Percentiles rank a stretch among this genome's conserved stretches.
phyloP scores from a whole-genome alignment of 2,888 invertebrate genomes.

The Colostygia pectinataria region DNA sequence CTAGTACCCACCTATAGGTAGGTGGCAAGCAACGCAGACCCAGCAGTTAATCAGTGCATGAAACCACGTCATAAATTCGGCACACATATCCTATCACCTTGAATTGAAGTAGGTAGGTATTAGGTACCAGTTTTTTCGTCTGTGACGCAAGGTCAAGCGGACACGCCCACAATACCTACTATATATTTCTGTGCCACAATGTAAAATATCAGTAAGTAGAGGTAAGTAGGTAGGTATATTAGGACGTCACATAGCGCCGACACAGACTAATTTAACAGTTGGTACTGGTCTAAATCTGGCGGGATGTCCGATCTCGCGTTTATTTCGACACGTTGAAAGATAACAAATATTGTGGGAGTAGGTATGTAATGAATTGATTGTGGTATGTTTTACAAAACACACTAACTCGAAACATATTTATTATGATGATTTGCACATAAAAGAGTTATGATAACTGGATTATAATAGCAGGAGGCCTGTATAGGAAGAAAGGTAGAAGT shows the following conservation, averaged over 20 bases:
- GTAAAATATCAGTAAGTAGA: background rate
- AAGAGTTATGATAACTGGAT: no score
- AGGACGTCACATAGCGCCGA: conserved; percentile 15
- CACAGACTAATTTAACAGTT: conserved; percentile 11
- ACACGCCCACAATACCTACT: conserved; percentile 11
- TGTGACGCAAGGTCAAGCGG: conserved; percentile 6
- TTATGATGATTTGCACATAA: no score
- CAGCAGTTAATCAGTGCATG: conserved; percentile 2
- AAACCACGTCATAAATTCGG: conserved; percentile 2
- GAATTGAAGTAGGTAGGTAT: conserved; percentile 5
- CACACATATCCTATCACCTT: conserved; percentile 1
- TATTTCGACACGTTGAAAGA: conserved; percentile 20
- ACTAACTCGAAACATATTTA: no score
- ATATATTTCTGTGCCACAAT: no score
- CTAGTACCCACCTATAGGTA: no score
- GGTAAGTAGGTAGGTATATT: background rate
- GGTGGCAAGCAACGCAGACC: no score
- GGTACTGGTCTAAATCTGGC: conserved; percentile 12
- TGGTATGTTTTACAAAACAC: background rate
- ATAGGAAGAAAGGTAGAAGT: no score
- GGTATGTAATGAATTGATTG: background rate
- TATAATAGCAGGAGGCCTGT: no score
- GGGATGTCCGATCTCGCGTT: conserved; percentile 10
- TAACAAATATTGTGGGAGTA: conserved; percentile 7
- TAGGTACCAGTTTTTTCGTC: background rate